phyloP scores from a whole-genome alignment of 2,888 invertebrate species.

The Eupithecia insigniata region DNA sequence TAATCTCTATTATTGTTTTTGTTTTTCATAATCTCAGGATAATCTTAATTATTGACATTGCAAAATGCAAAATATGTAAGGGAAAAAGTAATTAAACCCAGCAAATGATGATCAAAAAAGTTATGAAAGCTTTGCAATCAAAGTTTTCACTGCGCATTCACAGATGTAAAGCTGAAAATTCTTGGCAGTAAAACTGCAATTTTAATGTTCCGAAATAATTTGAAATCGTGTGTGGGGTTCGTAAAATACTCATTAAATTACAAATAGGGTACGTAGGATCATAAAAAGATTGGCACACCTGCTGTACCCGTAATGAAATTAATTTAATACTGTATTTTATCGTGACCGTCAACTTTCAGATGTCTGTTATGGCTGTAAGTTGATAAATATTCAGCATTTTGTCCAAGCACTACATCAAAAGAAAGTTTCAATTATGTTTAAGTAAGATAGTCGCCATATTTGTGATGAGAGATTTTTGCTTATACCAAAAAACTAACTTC shows the following conservation, averaged over 20 bases:
- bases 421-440: neutral
- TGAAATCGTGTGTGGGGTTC: constrained; percentile 17
- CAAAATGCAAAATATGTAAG: neutral
- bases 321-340: constrained; percentile 9
- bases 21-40: neutral
- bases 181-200: constrained; percentile 2
- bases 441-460: neutral
- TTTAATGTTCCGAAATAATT: constrained; percentile 6
- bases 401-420: neutral
- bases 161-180: constrained; percentile 6
- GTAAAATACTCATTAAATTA: constrained; percentile 23
- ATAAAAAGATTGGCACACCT: constrained; percentile 26
- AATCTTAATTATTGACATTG: neutral
- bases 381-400: constrained; percentile 12
- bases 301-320: constrained; percentile 5
- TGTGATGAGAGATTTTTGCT: neutral
- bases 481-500: neutral
- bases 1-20: neutral
- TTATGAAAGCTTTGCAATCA: neutral
- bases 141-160: neutral
- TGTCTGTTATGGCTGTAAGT: constrained; percentile 10
- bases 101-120: neutral
- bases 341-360: constrained; percentile 5
- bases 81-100: neutral
- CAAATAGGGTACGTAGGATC: constrained; percentile 13